phyloP scores from a whole-genome alignment of 2,888 invertebrate species.

The Heliconius sara region DNA sequence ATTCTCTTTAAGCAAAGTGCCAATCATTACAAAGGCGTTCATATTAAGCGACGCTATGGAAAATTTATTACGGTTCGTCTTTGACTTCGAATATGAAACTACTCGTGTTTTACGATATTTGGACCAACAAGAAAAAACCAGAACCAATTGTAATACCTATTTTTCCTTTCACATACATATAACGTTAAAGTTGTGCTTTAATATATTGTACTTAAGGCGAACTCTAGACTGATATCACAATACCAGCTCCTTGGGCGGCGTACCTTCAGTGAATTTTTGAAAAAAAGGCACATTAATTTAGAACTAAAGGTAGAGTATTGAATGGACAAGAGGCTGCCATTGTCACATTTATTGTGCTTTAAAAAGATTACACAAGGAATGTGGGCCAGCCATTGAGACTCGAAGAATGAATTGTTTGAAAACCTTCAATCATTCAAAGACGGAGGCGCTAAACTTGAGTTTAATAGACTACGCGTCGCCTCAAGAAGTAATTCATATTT shows the following conservation, averaged over 20 bases:
- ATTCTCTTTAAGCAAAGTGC: slow-evolving; percentile 41
- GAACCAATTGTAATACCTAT: slow-evolving; percentile 71
- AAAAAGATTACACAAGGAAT: slow-evolving; percentile 79
- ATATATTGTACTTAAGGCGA: slow-evolving; percentile 47
- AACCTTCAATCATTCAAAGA: slow-evolving; percentile 81
- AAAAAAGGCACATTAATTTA: slow-evolving; percentile 77
- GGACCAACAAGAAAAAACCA: slow-evolving; percentile 63
- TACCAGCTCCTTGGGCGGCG: slow-evolving; percentile 68
- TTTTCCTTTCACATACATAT: slow-evolving; percentile 48
- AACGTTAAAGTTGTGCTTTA: slow-evolving; percentile 34
- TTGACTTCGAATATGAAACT: slow-evolving; percentile 57
- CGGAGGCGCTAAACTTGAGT: slow-evolving; percentile 78
- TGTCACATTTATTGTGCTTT: slow-evolving; percentile 73
- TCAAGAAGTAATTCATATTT: slow-evolving; percentile 71
- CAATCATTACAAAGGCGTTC: slow-evolving; percentile 33
- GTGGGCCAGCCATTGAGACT: slow-evolving; percentile 78
- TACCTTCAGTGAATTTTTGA: slow-evolving; percentile 69
- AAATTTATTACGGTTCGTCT: slow-evolving; percentile 75
- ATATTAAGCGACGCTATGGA: slow-evolving; percentile 53
- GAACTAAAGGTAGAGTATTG: slow-evolving; percentile 67
- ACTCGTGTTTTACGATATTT: slow-evolving; percentile 66
- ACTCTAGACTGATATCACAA: slow-evolving; percentile 21
- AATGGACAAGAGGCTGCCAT: slow-evolving; percentile 69
- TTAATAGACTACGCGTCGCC: slow-evolving; percentile 83
- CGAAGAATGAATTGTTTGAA: slow-evolving; percentile 77